Base-by-base conservation (phyloP, 2,888 invertebrate species). In the Hirtodrosophila histrioides region DNA sequence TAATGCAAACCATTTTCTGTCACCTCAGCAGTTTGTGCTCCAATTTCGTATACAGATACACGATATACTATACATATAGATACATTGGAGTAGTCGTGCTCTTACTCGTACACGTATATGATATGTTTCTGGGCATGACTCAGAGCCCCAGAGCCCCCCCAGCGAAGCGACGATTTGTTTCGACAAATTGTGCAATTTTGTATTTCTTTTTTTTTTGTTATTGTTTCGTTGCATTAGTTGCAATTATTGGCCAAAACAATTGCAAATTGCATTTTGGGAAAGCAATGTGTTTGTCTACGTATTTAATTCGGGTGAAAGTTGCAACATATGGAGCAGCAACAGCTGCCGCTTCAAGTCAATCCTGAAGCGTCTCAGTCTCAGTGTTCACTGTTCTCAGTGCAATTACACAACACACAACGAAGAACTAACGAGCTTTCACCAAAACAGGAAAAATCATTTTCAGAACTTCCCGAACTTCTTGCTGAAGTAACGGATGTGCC, bases 231-330 rank as follows among this genome's bases (percentile, higher is more conserved):
- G 68, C 73, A 82, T 77, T 82, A 69, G 80, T 70, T 86, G 83
- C 86, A 84, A 78, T 84, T 74, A 86, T 84, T 86, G 85, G 80
- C 80, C 68, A 76, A 84, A 78, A 69, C 80, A 80, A 83, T 84
- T 86, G 83, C 80, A 78, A 83, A 85, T 85, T 82, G 78, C 79
- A 82, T 74, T 82, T 78, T 54, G 78, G 62, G 68, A 82, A 81
- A 84, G 76, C 74, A 46, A 55, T 45, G 44, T 51, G 31, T 46
- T 64, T 65, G 17, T 57, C 57, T 36, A 48, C 54, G 57, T 35
- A 54, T 70, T 68, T 60, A 66, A 62, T 75, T 78, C 57, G 51
- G 57, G 75, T 75, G 68, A 68, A 78, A 82, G 85, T 73, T 81
- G 70, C 85, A 78, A 79, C 82, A 76, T 66, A 63, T 76, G 75